Conservation (phyloP, 2,113 vertebrate genomes). For the Acrocephalus kingi region DNA sequence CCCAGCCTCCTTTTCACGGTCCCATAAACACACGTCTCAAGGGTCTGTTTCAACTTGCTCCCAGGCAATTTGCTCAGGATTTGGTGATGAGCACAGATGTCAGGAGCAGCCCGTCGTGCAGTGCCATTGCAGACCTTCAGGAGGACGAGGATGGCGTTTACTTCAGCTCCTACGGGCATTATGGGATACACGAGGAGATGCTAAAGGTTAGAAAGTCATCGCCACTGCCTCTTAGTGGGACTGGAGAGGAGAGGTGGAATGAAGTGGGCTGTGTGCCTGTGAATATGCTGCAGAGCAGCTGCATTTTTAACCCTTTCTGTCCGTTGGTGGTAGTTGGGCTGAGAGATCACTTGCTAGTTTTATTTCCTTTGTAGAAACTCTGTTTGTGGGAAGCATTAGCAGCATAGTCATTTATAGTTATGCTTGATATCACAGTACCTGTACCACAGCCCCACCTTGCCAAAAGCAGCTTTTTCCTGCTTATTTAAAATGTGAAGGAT, state of each 20-base stretch:
- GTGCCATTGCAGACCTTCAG: conserved; percentile 79
- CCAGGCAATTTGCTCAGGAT: conserved; percentile 87
- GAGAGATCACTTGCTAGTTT: background rate
- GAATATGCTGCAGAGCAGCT: conserved; percentile 51
- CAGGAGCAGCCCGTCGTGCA: conserved; percentile 51
- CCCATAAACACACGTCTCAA: conserved; percentile 69
- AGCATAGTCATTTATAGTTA: background rate
- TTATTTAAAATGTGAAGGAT: background rate
- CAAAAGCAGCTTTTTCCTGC: background rate
- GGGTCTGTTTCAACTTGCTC: conserved; percentile 79
- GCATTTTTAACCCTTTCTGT: conserved; percentile 69
- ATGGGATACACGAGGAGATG: conserved; percentile 97
- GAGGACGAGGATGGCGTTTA: conserved; percentile 94
- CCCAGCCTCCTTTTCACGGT: conserved; percentile 33
- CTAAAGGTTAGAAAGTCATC: conserved; percentile 87
- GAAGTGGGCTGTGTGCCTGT: background rate
- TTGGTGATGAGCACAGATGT: conserved; percentile 88
- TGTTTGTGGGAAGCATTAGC: background rate
- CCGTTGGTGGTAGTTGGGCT: background rate
- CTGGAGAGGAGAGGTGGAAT: background rate
- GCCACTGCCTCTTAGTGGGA: background rate
- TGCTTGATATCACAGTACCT: background rate
- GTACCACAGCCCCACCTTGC: background rate
- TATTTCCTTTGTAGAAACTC: background rate
- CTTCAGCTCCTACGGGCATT: conserved; percentile 96